These are phyloP conservation scores for Henicopernis longicauda DNA, from an alignment of 2,113 vertebrate genomes.

Conservation along the genomic window DNA sequence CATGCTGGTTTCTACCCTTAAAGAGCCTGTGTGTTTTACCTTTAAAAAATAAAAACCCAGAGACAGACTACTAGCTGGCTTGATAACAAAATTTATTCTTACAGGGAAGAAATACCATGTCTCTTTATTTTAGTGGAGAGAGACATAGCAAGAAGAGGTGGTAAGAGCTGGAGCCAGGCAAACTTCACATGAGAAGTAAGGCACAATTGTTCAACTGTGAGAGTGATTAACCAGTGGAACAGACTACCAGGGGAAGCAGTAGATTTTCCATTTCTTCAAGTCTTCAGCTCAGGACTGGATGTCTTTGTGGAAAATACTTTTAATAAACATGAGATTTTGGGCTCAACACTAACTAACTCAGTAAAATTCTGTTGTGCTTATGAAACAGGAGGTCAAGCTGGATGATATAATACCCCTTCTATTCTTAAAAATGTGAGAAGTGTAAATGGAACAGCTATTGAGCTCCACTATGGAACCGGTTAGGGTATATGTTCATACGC, in stretches of 20 bases:
- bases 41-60: not conserved
- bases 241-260: not conserved
- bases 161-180: not conserved
- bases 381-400: not conserved
- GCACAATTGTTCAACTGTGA: not conserved
- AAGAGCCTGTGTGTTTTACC: not conserved
- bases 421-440: constrained; percentile 12
- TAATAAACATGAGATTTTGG: constrained; percentile 33
- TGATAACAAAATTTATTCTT: not conserved
- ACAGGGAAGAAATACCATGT: not conserved
- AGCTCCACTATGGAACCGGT: not conserved
- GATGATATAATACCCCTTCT: not conserved
- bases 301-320: constrained; percentile 44
- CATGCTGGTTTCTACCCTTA: not conserved
- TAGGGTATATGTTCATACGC: not conserved
- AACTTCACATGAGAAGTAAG: constrained; percentile 11
- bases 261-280: constrained; percentile 55
- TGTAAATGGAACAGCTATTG: not conserved
- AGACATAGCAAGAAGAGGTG: not conserved
- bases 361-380: not conserved
- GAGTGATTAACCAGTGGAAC: constrained; percentile 27
- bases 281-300: constrained; percentile 23
- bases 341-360: not conserved
- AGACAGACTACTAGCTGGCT: not conserved
- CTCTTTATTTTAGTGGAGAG: not conserved